phyloP scores from a whole-genome alignment of 2,113 vertebrate genomes.

The Daboia siamensis region DNA sequence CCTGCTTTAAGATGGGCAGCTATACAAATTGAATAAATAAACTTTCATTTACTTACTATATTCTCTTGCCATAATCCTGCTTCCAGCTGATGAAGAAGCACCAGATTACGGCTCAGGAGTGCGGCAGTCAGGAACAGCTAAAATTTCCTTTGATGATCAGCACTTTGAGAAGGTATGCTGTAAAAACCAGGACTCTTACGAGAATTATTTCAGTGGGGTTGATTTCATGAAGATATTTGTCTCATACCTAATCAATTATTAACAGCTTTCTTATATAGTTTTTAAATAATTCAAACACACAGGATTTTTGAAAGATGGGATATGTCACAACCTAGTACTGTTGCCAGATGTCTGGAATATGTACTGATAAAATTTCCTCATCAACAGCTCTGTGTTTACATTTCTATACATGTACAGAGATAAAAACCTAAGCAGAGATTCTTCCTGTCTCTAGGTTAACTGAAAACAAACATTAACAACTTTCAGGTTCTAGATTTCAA shows the following conservation, averaged over 20 bases:
- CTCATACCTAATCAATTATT: background rate
- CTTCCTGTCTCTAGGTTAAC: background rate
- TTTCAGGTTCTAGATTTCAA: background rate
- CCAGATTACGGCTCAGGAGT: constrained; percentile 94
- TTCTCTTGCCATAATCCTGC: constrained; percentile 47
- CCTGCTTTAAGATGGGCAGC: background rate
- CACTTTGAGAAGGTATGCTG: constrained; percentile 90
- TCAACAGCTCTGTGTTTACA: background rate
- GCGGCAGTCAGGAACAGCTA: constrained; percentile 90
- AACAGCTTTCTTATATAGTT: background rate
- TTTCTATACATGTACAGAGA: background rate
- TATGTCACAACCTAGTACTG: background rate
- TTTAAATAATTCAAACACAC: background rate
- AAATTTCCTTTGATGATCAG: constrained; percentile 95
- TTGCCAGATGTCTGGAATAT: background rate
- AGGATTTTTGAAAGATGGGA: background rate
- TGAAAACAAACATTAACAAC: background rate
- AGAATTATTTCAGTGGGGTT: background rate
- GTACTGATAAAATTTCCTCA: background rate
- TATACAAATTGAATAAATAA: background rate
- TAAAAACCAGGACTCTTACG: fast-evolving
- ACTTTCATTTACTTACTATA: fast-evolving
- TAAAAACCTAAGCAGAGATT: background rate
- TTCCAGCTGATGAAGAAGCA: constrained; percentile 93
- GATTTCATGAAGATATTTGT: background rate